Evolutionary conservation across 1,140 invertebrate species (phyloP), one percentile per base, ranked within the genome.

Genomic region (Planococcus citri): DNA sequence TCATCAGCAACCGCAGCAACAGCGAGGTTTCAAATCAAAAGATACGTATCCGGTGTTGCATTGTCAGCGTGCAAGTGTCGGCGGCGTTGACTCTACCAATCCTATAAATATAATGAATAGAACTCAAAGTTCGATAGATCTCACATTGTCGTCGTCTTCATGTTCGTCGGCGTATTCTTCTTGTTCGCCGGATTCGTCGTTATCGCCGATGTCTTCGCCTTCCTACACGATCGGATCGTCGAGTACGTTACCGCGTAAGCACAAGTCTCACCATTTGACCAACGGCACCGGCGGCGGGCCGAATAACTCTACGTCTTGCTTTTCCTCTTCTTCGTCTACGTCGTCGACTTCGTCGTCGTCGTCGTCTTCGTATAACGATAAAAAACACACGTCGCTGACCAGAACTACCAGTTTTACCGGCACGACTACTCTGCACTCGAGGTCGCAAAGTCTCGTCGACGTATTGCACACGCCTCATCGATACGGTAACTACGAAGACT

Each of bases 371-470:
- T 37, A 38, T 20, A 12, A 33, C 4, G 68, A 69, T 27, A 6
- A 22, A n/a, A 51, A 51, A 69, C 70, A 71, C 17, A 70, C 72
- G n/a, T 71, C 60, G 25, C 21, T 83, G 41, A 77, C 78, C n/a
- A 75, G 82, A 21, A 80, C 81, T 14, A 82, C 80, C 3, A 83
- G 82, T 69, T 83, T 83, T 69, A 82, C 80, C 0, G 81, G 58
- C 60, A 27, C 57, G 22, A 61, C 60, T 22, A 24, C 22, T 33
- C 20, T 79, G 9, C 78, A 80, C 71, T 75, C 73, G 10, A 75
- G 80, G 41, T 82, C 80, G 0, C 80, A 81, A 72, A 80, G 78
- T 73, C 72, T 82, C 9, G 75, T 81, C 17, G 80, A 82, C 71
- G 77, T 82, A 68, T 75, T 74, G 69, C 64, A 70, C 27, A 33